Evolutionary conservation across 2,113 vertebrate genomes (phyloP).

Genomic region (Leptocoma aspasia): DNA sequence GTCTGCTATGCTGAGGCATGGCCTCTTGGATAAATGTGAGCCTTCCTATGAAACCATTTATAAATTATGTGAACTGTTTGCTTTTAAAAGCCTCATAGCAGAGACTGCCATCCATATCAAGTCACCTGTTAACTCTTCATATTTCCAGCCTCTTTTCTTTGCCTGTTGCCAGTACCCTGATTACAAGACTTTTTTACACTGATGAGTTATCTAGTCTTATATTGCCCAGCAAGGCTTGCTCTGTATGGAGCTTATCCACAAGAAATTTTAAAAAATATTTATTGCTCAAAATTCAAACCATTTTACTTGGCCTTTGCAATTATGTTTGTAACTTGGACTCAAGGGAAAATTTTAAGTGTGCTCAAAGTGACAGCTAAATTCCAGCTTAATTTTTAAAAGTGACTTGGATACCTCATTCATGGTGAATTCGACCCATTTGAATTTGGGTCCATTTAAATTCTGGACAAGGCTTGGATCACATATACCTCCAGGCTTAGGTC

Average conservation of each 20-base stretch:
- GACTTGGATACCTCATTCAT: neutral
- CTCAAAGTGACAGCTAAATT: neutral
- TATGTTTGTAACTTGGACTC: neutral
- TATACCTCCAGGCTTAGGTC: neutral
- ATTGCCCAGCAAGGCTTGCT: neutral
- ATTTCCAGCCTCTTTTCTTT: neutral
- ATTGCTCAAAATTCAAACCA: neutral
- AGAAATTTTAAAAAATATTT: neutral
- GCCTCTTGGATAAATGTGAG: conserved; percentile 1
- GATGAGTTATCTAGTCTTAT: neutral
- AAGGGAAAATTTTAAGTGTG: neutral
- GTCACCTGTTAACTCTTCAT: conserved; percentile 1
- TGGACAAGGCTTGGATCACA: neutral
- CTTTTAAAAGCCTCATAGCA: conserved; percentile 12
- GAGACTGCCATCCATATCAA: neutral
- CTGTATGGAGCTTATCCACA: neutral
- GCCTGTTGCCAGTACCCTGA: neutral
- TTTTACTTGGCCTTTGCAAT: neutral
- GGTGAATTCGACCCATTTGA: neutral
- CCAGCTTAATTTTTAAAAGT: neutral
- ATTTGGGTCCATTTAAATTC: neutral
- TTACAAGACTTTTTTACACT: neutral
- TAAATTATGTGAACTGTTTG: conserved; percentile 44
- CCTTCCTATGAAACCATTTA: conserved; percentile 2
- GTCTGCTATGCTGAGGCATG: neutral